Evolutionary conservation across 2,888 invertebrate species (phyloP).

Genomic region (Venusia cambrica): DNA sequence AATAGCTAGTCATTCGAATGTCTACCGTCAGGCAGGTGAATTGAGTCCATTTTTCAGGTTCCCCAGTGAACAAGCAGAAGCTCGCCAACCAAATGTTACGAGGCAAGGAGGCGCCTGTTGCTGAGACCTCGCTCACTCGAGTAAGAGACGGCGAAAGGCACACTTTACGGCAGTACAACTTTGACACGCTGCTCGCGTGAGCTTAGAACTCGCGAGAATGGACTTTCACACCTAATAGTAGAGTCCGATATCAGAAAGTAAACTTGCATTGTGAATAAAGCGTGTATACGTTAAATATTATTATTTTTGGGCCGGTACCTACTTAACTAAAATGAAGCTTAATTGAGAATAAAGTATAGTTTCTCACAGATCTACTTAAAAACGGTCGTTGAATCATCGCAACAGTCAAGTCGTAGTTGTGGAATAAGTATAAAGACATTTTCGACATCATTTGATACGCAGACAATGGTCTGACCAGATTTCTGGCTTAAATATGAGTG

Average conservation of each 20-base stretch:
- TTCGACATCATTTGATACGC: too few relatives aligned
- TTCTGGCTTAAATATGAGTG: too few relatives aligned
- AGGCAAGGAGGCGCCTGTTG: constrained; percentile 84
- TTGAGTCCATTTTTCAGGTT: constrained; percentile 80
- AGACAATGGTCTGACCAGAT: too few relatives aligned
- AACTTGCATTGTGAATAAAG: constrained; percentile 9
- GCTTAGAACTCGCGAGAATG: constrained; percentile 32
- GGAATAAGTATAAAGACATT: too few relatives aligned
- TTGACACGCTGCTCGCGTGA: constrained; percentile 59
- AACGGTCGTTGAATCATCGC: too few relatives aligned
- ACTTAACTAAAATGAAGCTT: too few relatives aligned
- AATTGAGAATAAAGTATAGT: too few relatives aligned
- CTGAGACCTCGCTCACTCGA: constrained; percentile 90
- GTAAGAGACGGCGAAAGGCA: constrained; percentile 80
- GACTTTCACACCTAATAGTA: constrained; percentile 16
- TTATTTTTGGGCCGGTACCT: constrained; percentile 1
- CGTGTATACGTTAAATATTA: neutral
- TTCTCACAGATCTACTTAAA: too few relatives aligned
- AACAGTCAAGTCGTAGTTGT: too few relatives aligned
- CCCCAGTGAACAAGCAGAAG: constrained; percentile 91
- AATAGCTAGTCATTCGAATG: constrained; percentile 15
- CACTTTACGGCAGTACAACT: constrained; percentile 58
- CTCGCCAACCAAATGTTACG: constrained; percentile 88
- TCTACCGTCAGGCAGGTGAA: constrained; percentile 56
- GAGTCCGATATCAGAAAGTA: constrained; percentile 6